Conservation (phyloP, 2,888 invertebrate genomes). For the Dasypolia templi region DNA sequence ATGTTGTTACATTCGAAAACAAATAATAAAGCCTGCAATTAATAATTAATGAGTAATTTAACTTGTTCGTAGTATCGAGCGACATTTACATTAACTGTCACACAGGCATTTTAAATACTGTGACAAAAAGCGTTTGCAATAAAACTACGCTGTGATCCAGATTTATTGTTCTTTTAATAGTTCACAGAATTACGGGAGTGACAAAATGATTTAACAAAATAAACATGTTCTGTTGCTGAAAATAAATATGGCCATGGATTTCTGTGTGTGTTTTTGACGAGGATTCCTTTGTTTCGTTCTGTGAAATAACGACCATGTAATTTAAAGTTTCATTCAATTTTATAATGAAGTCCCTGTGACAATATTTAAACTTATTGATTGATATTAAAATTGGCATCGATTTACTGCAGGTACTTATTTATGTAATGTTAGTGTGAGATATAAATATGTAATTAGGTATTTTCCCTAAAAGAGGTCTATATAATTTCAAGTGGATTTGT, state of each 20-base stretch:
- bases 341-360: background rate
- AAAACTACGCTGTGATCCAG: conserved; percentile 33
- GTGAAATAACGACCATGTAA: background rate
- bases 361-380: background rate
- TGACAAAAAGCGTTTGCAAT: conserved; percentile 36
- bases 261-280: background rate
- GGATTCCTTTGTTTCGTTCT: background rate
- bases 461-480: background rate
- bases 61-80: conserved; percentile 6
- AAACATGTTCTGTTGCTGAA: conserved; percentile 15
- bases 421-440: conserved; percentile 9
- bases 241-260: conserved; percentile 2
- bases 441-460: background rate
- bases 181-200: conserved; percentile 32
- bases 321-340: background rate
- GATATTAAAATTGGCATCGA: background rate
- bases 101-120: conserved; percentile 24
- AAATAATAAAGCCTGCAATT: conserved; percentile 25
- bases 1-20: conserved; percentile 18
- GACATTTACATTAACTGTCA: conserved; percentile 21
- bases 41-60: conserved; percentile 38
- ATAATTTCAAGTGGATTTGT: no score
- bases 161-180: conserved; percentile 45
- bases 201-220: conserved; percentile 29
- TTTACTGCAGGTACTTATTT: conserved; percentile 3